Evolutionary conservation across 1,140 invertebrate species (phyloP), one percentile per base, ranked within the genome.

Genomic region (Ceratosolen solmsi): DNA sequence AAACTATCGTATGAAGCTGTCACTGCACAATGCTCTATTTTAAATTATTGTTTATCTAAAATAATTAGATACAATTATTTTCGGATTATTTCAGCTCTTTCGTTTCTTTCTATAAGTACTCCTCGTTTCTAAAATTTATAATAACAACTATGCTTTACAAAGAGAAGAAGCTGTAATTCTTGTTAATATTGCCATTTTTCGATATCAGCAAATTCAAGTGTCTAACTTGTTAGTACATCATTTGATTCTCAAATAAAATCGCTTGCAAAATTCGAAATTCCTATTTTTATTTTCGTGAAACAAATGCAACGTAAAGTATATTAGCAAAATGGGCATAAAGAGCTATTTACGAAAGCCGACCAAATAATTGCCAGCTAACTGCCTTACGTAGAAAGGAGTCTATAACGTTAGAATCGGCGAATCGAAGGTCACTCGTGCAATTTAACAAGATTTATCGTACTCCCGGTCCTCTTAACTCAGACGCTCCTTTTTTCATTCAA

Each of bases 401-500:
- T 49, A 8, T n/a, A 27, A 49, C 38, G 70, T 30, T 54, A 56
- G 25, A 56, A 54, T 73, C 30, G 46, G 22, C 20, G 58, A 84
- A 87, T 88, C 86, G 84, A 84, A 87, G 87, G 85, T 86, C 86
- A 83, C 85, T 78, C 85, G 74, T 85, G 85, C 87, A 86, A 87
- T 88, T 88, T 85, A 86, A 84, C 81, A 79, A 85, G 84, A 89
- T 89, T 89, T 89, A 88, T 87, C 65, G 85, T 79, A 82, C 85
- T 85, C 85, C 41, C 70, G 86, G 84, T 81, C 70, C 84, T 79
- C 82, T 84, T 86, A 88, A 88, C 86, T 88, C 85, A 86, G 80
- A 51, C 65, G 68, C 49, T 76, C 30, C 51, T 22, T 72, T 73
- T 76, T 51, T 38, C 63, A 65, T 51, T 72, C 30, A 68, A 82